Percentiles rank a stretch among this genome's conserved stretches.
Evolutionary conservation across 2,888 invertebrate genomes (phyloP).

Genomic region (Pammene fasciana): DNA sequence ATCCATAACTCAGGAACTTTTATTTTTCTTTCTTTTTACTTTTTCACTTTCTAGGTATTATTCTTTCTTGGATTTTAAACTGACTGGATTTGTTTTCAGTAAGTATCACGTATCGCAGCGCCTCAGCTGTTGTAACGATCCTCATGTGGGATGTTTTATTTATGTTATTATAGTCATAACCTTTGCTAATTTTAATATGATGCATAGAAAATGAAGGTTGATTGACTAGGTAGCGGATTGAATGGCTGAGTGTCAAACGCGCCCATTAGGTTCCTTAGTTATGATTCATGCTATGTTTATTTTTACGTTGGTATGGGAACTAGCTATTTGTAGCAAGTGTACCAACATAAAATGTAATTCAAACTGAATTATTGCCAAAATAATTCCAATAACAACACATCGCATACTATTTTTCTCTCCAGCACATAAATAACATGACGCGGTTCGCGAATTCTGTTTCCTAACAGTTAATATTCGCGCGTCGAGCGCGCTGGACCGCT

Average conservation of each 20-base stretch:
- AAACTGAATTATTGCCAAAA: slow-evolving; percentile 27
- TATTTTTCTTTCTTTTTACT: too few species aligned
- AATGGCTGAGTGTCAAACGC: slow-evolving; percentile 1
- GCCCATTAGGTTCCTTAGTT: not conserved
- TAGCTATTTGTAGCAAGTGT: not conserved
- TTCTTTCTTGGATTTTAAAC: too few species aligned
- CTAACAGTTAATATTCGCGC: slow-evolving; percentile 58
- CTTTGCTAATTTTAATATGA: slow-evolving; percentile 4
- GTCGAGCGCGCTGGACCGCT: slow-evolving; percentile 59
- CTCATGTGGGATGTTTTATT: not conserved
- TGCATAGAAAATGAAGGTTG: slow-evolving; percentile 1
- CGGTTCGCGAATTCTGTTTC: slow-evolving; percentile 37
- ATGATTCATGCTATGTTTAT: slow-evolving; percentile 4
- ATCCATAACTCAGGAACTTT: too few species aligned
- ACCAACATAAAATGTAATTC: not conserved
- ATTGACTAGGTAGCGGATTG: not conserved
- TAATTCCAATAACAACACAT: slow-evolving; percentile 41
- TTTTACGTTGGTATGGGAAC: slow-evolving; percentile 16
- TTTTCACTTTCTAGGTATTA: too few species aligned
- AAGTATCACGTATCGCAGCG: too few species aligned
- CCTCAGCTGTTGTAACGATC: too few species aligned
- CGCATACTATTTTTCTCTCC: slow-evolving; percentile 30
- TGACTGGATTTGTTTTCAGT: too few species aligned
- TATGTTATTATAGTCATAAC: not conserved
- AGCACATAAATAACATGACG: slow-evolving; percentile 41